Evolutionary conservation across 2,888 invertebrate genomes (phyloP).

Genomic region (Gastrophysa polygoni): DNA sequence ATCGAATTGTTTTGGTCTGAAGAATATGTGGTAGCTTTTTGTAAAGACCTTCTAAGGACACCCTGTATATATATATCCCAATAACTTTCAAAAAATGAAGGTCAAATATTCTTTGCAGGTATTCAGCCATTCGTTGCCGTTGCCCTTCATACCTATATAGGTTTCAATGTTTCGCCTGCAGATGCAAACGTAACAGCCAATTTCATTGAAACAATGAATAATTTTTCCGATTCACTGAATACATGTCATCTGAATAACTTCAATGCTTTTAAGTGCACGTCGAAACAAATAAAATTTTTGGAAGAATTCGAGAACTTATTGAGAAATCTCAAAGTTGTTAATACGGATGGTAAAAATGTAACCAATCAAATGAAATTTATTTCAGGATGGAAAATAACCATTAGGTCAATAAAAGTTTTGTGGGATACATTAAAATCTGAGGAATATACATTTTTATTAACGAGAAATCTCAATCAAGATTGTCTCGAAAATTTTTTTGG

Average conservation of each 20-base stretch:
- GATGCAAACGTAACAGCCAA: constrained; percentile 15
- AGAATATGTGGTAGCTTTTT: too few relatives aligned
- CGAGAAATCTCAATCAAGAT: constrained; percentile 34
- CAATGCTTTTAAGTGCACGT: constrained; percentile 13
- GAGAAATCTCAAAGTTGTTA: neutral
- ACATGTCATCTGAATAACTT: constrained; percentile 7
- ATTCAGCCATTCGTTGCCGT: constrained; percentile 21
- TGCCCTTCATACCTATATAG: constrained; percentile 19
- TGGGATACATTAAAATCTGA: constrained; percentile 21
- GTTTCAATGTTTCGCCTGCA: constrained; percentile 15
- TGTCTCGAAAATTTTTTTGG: constrained; percentile 36
- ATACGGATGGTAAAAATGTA: constrained; percentile 8
- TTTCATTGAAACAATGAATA: constrained; percentile 21
- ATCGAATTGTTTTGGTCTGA: too few relatives aligned
- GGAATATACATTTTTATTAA: constrained; percentile 22
- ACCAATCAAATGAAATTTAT: constrained; percentile 22
- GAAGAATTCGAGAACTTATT: constrained; percentile 9
- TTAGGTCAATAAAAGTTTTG: constrained; percentile 10
- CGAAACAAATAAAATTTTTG: constrained; percentile 16
- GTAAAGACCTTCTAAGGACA: too few relatives aligned
- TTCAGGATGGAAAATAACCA: constrained; percentile 19
- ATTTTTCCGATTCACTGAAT: constrained; percentile 24
- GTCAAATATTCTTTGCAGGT: constrained; percentile 17
- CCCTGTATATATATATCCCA: too few relatives aligned
- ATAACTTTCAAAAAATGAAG: constrained; percentile 17